phyloP scores from a whole-genome alignment of 2,797 vertebrate genomes.

The Myotis pilosus region DNA sequence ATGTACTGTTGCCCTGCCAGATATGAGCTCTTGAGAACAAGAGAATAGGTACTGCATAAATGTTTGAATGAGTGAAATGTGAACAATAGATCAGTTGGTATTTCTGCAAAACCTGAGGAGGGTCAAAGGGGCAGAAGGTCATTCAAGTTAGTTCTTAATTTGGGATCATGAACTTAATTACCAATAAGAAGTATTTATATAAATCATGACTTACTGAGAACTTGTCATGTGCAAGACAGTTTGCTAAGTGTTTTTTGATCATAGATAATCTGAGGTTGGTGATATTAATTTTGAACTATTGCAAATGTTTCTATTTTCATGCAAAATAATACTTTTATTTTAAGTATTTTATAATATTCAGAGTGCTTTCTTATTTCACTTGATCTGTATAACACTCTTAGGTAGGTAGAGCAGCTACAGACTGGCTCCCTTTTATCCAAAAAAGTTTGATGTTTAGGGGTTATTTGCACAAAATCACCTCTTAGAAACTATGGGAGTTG shows the following conservation, averaged over 20 bases:
- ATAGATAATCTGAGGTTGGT: conserved; percentile 22
- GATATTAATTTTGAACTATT: conserved; percentile 5
- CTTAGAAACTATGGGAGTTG: conserved; percentile 23
- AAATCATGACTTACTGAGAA: conserved; percentile 38
- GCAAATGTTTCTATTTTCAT: neutral
- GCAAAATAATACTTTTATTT: conserved; percentile 46
- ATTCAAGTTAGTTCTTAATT: conserved; percentile 49
- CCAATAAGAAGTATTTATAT: conserved; percentile 11
- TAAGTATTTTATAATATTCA: neutral
- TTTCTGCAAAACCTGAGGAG: neutral
- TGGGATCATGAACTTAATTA: conserved; percentile 55
- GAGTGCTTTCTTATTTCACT: conserved; percentile 18
- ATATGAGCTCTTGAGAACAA: conserved; percentile 56
- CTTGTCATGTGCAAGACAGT: neutral
- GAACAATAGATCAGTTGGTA: conserved; percentile 31
- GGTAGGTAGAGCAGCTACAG: neutral
- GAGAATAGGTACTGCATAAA: conserved; percentile 6
- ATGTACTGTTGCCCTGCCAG: neutral
- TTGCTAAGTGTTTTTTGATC: conserved; percentile 36
- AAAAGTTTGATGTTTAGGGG: conserved; percentile 49
- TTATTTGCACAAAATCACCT: conserved; percentile 8
- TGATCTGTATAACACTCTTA: neutral
- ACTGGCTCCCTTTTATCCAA: neutral
- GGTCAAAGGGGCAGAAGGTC: neutral
- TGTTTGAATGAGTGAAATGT: conserved; percentile 43